Conservation (phyloP, 2,888 invertebrate genomes). For the Onchidella celtica region DNA sequence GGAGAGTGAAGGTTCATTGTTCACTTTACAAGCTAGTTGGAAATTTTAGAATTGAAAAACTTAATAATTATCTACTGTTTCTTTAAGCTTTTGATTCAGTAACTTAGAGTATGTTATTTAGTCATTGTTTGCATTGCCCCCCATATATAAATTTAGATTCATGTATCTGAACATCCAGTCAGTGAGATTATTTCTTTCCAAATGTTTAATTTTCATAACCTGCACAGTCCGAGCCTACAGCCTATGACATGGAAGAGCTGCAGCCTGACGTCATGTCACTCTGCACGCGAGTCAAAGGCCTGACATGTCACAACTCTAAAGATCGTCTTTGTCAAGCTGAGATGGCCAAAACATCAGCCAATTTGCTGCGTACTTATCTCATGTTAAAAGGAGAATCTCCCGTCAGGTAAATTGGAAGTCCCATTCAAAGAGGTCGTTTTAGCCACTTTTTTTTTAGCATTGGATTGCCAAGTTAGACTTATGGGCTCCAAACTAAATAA, state of each 20-base stretch:
- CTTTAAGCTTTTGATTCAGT: no score
- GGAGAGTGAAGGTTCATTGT: no score
- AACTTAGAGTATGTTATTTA: no score
- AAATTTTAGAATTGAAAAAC: no score
- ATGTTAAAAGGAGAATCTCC: constrained; percentile 33
- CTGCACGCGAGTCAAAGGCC: constrained; percentile 81
- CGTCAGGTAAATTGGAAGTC: constrained; percentile 37
- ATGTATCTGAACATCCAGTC: no score
- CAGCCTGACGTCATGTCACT: constrained; percentile 82
- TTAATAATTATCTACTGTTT: no score
- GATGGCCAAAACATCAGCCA: constrained; percentile 83
- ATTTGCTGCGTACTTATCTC: constrained; percentile 81
- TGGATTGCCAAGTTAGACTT: neutral
- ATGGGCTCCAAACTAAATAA: no score
- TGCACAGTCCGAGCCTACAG: constrained; percentile 69
- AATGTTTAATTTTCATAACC: no score
- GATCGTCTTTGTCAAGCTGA: constrained; percentile 84
- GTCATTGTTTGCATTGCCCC: no score
- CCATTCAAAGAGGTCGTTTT: neutral
- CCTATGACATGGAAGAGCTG: constrained; percentile 81
- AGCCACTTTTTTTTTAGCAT: neutral
- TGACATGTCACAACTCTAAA: constrained; percentile 82
- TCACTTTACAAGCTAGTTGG: no score
- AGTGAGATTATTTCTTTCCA: no score
- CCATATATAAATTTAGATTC: no score